Conservation (phyloP, 1,140 invertebrate genomes). For the Achroia grisella region DNA sequence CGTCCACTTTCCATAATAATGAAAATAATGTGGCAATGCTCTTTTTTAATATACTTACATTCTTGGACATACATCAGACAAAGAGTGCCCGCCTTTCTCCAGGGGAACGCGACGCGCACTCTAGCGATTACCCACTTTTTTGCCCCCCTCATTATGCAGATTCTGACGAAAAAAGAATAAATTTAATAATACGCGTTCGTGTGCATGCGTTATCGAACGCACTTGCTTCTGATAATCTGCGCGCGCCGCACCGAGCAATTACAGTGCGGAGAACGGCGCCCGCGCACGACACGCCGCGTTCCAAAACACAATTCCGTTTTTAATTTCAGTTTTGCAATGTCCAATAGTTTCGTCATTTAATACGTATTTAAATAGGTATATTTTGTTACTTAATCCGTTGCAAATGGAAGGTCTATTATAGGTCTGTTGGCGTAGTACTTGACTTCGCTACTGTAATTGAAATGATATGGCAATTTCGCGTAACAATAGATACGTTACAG, state of each 20-base stretch:
- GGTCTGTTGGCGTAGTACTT: conserved; percentile 14
- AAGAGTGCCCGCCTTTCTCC: conserved; percentile 48
- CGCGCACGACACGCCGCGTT: conserved; percentile 13
- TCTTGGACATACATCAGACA: conserved; percentile 37
- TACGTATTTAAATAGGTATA: conserved; percentile 15
- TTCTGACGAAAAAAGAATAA: conserved; percentile 67
- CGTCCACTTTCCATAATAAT: conserved; percentile 4
- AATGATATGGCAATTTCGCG: conserved; percentile 25
- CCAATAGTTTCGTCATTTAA: too few species aligned
- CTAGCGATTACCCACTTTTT: conserved; percentile 63
- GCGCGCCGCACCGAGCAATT: conserved; percentile 48
- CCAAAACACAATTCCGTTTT: conserved; percentile 40
- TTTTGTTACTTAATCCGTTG: conserved; percentile 58
- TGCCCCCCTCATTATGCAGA: conserved; percentile 68
- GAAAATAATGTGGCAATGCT: conserved; percentile 31
- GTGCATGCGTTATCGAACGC: conserved; percentile 67
- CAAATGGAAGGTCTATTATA: conserved; percentile 30
- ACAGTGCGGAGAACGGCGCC: conserved; percentile 17
- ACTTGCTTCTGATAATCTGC: conserved; percentile 69
- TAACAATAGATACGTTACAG: conserved; percentile 27
- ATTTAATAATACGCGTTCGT: conserved; percentile 70
- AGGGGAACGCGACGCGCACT: conserved; percentile 46
- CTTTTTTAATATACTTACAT: conserved; percentile 52
- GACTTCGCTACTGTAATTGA: conserved; percentile 27
- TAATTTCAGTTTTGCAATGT: conserved; percentile 41